phyloP scores from a whole-genome alignment of 2,888 invertebrate species.

The Iselma pallidipennis region DNA sequence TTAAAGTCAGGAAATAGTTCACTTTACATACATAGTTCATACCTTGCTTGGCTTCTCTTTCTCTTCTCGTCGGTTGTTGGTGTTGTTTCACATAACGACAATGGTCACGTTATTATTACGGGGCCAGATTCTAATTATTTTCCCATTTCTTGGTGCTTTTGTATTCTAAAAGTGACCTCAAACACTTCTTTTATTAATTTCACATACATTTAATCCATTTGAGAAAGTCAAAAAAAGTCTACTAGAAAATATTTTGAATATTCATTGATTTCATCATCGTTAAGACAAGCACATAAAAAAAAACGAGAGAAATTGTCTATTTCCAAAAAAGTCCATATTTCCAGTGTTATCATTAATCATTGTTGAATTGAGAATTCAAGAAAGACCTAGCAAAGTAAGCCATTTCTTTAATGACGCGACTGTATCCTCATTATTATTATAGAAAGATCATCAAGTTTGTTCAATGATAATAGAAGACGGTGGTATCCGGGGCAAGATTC shows the following conservation, averaged over 20 bases:
- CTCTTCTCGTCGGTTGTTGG: slow-evolving; percentile 4
- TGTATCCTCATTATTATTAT: neutral
- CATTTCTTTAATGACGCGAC: too few relatives aligned
- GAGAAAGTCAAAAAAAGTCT: neutral
- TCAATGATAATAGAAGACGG: slow-evolving; percentile 38
- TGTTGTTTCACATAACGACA: slow-evolving; percentile 22
- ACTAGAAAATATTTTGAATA: neutral
- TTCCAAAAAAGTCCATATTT: too few relatives aligned
- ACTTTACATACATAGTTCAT: slow-evolving; percentile 11
- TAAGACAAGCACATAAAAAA: too few relatives aligned
- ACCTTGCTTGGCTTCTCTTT: neutral
- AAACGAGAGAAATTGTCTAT: too few relatives aligned
- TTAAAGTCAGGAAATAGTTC: slow-evolving; percentile 34
- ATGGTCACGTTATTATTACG: slow-evolving; percentile 17
- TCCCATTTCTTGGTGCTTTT: slow-evolving; percentile 16
- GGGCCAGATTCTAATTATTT: slow-evolving; percentile 21
- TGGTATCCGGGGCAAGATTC: slow-evolving; percentile 40
- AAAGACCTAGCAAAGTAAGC: too few relatives aligned
- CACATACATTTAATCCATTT: neutral
- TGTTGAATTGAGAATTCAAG: too few relatives aligned
- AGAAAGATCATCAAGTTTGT: neutral
- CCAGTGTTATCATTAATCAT: too few relatives aligned
- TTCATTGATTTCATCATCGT: too few relatives aligned
- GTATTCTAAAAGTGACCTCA: slow-evolving; percentile 21
- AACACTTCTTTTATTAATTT: slow-evolving; percentile 5